Evolutionary conservation across 2,888 invertebrate species (phyloP), one percentile per base, ranked within the genome.

Genomic region (Suillia variegata): DNA sequence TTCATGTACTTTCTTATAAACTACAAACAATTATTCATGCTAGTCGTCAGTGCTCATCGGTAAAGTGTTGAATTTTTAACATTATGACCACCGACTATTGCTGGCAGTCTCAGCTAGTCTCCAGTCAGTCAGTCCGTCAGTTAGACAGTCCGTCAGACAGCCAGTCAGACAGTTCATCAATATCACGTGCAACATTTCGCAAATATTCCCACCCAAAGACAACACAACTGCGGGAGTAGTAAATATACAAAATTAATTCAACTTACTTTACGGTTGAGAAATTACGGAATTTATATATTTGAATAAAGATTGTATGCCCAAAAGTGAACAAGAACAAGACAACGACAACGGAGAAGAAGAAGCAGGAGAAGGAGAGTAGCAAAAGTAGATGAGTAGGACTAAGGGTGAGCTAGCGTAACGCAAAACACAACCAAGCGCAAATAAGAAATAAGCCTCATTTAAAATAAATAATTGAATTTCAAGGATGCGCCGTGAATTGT

Each of bases 101-200:
- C n/a, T n/a, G n/a, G n/a, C n/a, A n/a, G n/a, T n/a, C n/a, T n/a
- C n/a, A n/a, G n/a, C n/a, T n/a, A n/a, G n/a, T n/a, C n/a, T n/a
- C n/a, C n/a, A n/a, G n/a, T n/a, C 62, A 61, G 64, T 68, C 70
- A 62, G 65, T 64, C 66, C 59, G 66, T 63, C 57, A 60, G 24
- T 38, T 8, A 45, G 24, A 18, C 17, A 33, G 20, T 5, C 21
- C 15, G 26, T 63, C 57, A 60, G 24, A 24, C 10, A 45, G 24
- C 18, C 17, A 33, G 20, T 5, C 21, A 12, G 26, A 10, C 26
- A 26, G 26, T 26, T 10, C 10, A 26, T 26, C 26, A 26, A 26
- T 26, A 6, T 26, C 26, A 26, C 52, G 52, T 53, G 52, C 34
- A 34, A 53, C 10, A 34, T 34, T n/a, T 18, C 17, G 2, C 2